Evolutionary conservation across 2,888 invertebrate species (phyloP).

Genomic region (Helicoverpa assulta): DNA sequence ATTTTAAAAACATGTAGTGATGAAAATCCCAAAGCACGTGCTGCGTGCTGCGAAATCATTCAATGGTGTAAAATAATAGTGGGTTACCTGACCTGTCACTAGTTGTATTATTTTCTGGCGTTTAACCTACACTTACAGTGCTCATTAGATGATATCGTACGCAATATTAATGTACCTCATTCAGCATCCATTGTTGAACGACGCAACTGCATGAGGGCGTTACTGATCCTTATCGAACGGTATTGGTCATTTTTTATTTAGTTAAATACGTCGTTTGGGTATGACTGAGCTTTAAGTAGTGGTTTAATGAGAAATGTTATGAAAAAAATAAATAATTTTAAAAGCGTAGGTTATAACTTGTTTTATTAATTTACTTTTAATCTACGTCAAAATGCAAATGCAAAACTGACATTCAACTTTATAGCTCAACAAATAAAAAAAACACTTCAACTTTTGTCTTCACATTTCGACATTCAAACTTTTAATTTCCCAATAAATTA

Average conservation of each 20-base stretch:
- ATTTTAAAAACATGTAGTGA: too few species aligned
- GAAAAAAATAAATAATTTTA: too few species aligned
- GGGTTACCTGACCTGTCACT: constrained; percentile 24
- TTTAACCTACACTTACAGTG: constrained; percentile 36
- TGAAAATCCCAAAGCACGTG: too few species aligned
- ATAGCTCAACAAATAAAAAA: constrained; percentile 16
- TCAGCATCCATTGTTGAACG: constrained; percentile 50
- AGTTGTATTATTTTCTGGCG: constrained; percentile 7
- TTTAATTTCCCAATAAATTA: constrained; percentile 48
- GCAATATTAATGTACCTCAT: constrained; percentile 69
- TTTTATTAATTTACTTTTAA: not conserved
- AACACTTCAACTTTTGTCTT: constrained; percentile 16
- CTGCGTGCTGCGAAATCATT: too few species aligned
- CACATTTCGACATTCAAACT: constrained; percentile 20
- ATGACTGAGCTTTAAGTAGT: constrained; percentile 11
- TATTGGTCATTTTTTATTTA: constrained; percentile 46
- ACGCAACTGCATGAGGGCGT: constrained; percentile 43
- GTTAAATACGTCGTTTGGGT: constrained; percentile 12
- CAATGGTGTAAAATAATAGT: too few species aligned
- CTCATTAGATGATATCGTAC: constrained; percentile 72
- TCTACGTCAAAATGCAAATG: not conserved
- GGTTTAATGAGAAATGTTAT: constrained; percentile 1
- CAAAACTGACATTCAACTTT: constrained; percentile 6
- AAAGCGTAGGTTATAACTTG: not conserved
- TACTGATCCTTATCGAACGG: constrained; percentile 41